Evolutionary conservation across 2,888 invertebrate species (phyloP).

Genomic region (Chydorus sphaericus): DNA sequence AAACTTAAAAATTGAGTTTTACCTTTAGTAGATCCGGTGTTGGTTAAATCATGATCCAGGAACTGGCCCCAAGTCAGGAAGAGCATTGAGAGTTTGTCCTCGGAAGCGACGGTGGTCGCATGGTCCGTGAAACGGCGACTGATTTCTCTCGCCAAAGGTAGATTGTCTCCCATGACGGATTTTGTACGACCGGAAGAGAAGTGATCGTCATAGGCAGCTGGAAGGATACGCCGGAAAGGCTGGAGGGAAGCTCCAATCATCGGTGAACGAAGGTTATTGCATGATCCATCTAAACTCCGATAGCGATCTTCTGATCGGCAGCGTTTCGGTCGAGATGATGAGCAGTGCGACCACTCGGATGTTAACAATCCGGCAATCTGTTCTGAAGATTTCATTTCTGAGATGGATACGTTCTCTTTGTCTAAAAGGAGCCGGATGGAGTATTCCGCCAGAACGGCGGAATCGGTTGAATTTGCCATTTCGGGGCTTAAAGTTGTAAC

Average conservation of each 20-base stretch:
- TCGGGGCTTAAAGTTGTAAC: neutral
- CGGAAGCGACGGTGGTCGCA: neutral
- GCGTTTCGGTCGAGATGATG: neutral
- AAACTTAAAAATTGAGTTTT: constrained; percentile 12
- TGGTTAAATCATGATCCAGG: constrained; percentile 72
- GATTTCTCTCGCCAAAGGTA: constrained; percentile 44
- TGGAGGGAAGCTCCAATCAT: constrained; percentile 53
- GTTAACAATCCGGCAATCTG: neutral
- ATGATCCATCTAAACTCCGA: constrained; percentile 53
- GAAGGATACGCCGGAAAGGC: constrained; percentile 55
- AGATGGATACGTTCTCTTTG: neutral
- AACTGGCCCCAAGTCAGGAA: constrained; percentile 80
- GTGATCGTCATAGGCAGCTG: constrained; percentile 60
- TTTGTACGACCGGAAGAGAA: constrained; percentile 44
- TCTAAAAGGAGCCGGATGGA: neutral
- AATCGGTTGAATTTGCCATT: neutral
- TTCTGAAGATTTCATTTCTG: neutral
- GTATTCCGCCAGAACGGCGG: neutral
- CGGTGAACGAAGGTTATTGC: constrained; percentile 53
- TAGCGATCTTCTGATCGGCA: neutral
- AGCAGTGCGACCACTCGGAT: neutral
- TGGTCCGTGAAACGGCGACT: neutral
- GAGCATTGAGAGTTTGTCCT: constrained; percentile 62
- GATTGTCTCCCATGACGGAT: constrained; percentile 49
- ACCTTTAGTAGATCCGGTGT: constrained; percentile 62